Conservation (phyloP, 2,113 vertebrate genomes). For the Paralichthys olivaceus region DNA sequence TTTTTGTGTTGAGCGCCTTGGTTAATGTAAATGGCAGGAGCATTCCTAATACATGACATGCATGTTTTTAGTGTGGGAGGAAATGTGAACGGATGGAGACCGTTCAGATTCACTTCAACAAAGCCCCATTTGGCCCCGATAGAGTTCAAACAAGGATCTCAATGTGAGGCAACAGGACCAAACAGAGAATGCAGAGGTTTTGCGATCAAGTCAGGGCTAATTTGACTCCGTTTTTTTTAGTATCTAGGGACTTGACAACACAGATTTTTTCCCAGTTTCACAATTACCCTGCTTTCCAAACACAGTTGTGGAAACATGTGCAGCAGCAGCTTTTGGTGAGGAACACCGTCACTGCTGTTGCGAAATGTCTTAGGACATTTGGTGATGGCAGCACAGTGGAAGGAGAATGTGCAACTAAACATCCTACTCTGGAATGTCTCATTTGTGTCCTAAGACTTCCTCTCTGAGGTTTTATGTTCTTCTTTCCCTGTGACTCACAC, state of each 20-base stretch:
- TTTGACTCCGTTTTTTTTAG: background rate
- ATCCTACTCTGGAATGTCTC: slow-evolving; percentile 59
- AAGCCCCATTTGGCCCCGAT: background rate
- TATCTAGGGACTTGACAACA: background rate
- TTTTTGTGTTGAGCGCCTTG: background rate
- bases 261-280: slow-evolving; percentile 41
- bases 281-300: slow-evolving; percentile 52
- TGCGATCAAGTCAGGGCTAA: background rate
- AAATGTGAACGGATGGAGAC: background rate
- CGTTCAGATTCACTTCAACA: background rate
- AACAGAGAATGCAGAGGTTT: background rate
- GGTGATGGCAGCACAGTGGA: slow-evolving; percentile 23
- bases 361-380: slow-evolving; percentile 55
- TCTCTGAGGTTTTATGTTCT: slow-evolving; percentile 53
- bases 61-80: background rate
- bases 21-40: background rate
- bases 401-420: slow-evolving; percentile 53
- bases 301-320: background rate
- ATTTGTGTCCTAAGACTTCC: slow-evolving; percentile 59
- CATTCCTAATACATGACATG: background rate
- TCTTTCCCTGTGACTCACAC: slow-evolving; percentile 43
- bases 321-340: slow-evolving; percentile 9
- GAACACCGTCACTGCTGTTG: slow-evolving; percentile 53
- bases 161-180: background rate
- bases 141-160: slow-evolving; percentile 8